Base-by-base conservation (phyloP, 2,797 vertebrate genomes). In the Buceros bicornis region DNA sequence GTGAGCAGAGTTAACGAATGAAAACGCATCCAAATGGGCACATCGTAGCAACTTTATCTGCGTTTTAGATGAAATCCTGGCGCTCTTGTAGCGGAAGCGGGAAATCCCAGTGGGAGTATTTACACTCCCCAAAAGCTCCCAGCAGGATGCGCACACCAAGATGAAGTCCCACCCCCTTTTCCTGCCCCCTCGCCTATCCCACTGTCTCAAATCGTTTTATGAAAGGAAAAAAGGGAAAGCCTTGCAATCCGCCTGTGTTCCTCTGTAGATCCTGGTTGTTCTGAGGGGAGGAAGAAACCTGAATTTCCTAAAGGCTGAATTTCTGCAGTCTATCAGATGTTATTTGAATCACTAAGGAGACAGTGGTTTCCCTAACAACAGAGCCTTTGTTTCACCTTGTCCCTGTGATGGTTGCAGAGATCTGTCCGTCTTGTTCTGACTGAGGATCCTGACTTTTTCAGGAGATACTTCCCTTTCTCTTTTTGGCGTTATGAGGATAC, bases 171-270 rank as follows among this genome's bases (percentile, higher is more conserved):
- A n/a, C 8, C 14, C 53, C 15, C 7, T 26, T 26, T 35, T 71
- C 33, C 48, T 62, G 22, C 14, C n/a, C 40, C 22, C 22, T 42
- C 5, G 0, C 5, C 26, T 40, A 24, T 28, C 16, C 26, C 58
- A 37, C 40, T n/a, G 47, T 29, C 71, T 45, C 51, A 13, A 61
- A 43, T 16, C 0, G 3, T 67, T 71, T 48, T 15, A 45, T 1
- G 11, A 8, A 56, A 64, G 4, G 8, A 18, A 21, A 24, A 28
- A 61, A 72, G 4, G 45, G 18, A 47, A 72, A 80, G 79, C 8
- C 24, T 35, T 16, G 16, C 9, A 53, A 53, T 60, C 28, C 0
- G 0, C 11, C 70, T 6, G 0, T 8, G 15, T 14, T 45, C 33
- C 25, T 78, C 57, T 20, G 31, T 5, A 37, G 21, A 8, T 48